Evolutionary conservation across 2,888 invertebrate genomes (phyloP), one percentile per base, ranked within the genome.

Genomic region (Oxyteleia sp.): DNA sequence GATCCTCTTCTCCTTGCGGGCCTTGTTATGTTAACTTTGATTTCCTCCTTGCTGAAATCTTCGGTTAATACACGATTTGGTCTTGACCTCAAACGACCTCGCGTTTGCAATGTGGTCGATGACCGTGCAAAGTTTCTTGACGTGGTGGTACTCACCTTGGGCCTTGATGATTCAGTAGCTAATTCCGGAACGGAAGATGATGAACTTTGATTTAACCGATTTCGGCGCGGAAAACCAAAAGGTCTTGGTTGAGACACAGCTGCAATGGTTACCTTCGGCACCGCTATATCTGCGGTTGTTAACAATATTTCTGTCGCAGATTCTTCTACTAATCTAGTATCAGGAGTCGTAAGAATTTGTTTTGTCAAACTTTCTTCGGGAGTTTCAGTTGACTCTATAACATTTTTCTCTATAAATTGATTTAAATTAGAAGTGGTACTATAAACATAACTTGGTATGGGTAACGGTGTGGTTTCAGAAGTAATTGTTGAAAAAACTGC

Each of bases 191-290:
- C 68, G 87, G 85, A 81, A 57, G 89, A 72, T 16, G 88, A 87
- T 45, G 88, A 71, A 20, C 87, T 84, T 63, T 88, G 84, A 18
- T 88, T 92, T 71, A 94, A 94, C 88, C 94, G 93, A 85, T 91
- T 93, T 87, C 94, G 92, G 87, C 94, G 92, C 43, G 94, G 93
- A 86, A 93, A 94, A 89, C 94, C 94, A 89, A 94, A 95, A 18
- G 94, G 94, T 91, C 94, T 92, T 84, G 94, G 94, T 91, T 94
- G 94, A 86, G 94, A 94, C 83, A 94, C 93, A 63, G 92, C 90
- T 63, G 93, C 92, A 75, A 92, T 80, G 63, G 86, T 86, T 82
- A 83, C 87, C 13, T 87, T 68, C 7, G 82, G 74, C 3, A 86
- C 84, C 16, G 87, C 63, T 16, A 87, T 85, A 3, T 89, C 87